Percentiles rank a stretch among this genome's conserved stretches.
Evolutionary conservation across 2,888 invertebrate species (phyloP).

Genomic region (Eulithis prunata): DNA sequence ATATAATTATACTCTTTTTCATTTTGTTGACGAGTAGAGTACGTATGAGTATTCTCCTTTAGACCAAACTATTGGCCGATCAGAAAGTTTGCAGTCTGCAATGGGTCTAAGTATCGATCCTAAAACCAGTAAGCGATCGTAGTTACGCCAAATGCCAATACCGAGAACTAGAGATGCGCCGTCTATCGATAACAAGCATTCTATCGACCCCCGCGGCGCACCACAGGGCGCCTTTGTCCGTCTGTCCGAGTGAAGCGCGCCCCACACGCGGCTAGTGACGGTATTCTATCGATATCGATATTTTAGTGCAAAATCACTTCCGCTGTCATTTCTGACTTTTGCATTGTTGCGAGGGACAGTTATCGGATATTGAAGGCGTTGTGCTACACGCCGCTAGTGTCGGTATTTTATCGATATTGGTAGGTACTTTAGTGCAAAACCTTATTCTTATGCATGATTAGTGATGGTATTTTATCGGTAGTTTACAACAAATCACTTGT

Average conservation of each 20-base stretch:
- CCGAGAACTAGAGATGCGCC: slow-evolving; percentile 33
- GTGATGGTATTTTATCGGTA: no score
- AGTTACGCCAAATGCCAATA: slow-evolving; percentile 2
- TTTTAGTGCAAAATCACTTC: slow-evolving; percentile 8
- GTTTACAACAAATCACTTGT: no score
- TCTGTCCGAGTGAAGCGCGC: slow-evolving; percentile 64
- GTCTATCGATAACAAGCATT: slow-evolving; percentile 30
- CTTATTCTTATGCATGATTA: no score
- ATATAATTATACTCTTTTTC: no score
- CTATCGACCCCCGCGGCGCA: slow-evolving; percentile 43
- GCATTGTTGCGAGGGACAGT: not conserved
- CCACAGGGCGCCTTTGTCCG: slow-evolving; percentile 73
- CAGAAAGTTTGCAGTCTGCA: no score
- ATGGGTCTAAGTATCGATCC: not conserved
- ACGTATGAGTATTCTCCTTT: no score
- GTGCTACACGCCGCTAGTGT: no score
- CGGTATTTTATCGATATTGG: no score
- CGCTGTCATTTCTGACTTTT: slow-evolving; percentile 5
- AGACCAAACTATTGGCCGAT: no score
- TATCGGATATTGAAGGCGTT: no score
- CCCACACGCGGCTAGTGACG: slow-evolving; percentile 63
- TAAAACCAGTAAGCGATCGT: slow-evolving; percentile 4
- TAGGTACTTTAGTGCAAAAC: no score
- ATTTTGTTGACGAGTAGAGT: no score
- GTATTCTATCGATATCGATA: slow-evolving; percentile 43